Evolutionary conservation across 2,797 vertebrate species (phyloP), one percentile per base, ranked within the genome.

Genomic region (Ctenochaetus hawaiiensis): DNA sequence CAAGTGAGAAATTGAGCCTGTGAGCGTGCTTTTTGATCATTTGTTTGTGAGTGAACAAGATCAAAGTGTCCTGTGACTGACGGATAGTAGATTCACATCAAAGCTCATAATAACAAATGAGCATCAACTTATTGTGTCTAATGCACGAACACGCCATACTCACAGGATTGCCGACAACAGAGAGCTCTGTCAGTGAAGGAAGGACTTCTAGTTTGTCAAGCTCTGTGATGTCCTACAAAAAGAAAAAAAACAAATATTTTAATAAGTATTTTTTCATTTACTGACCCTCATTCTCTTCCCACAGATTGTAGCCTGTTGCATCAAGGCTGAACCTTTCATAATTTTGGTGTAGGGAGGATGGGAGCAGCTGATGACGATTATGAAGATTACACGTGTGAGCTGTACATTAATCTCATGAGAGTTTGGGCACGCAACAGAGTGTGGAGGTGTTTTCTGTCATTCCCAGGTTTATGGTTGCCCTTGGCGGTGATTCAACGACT

Each of bases 161-260:
- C 66, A 96, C 96, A 37, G 96, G 96, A 90, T 98, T 98, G 66
- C 96, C 93, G 41, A 93, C 82, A 69, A 97, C 80, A 81, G 96
- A 96, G 77, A 98, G 95, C 78, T 97, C 96, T 18, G 79, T 92
- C 80, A 97, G 92, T 13, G 93, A 96, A 56, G 95, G 93, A 76
- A 97, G 93, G 71, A 81, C 87, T 30, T 96, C 94, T 67, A 97
- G 92, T 86, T 97, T 98, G 76, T 97, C 95, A 67, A 97, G 89
- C 91, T 97, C 96, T 61, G 92, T 57, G 22, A 96, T 85, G 56
- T 97, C 96, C 96, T 97, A 73, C 61, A 75, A 78, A 73, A 79
- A 73, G 62, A 5, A 67, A 30, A 81, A 22, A 82, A 67, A 78
- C 10, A 73, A 67, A 30, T 16, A 71, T 76, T 41, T 60, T 20